Evolutionary conservation across 2,888 invertebrate genomes (phyloP).

Genomic region (Drosophila monieri): DNA sequence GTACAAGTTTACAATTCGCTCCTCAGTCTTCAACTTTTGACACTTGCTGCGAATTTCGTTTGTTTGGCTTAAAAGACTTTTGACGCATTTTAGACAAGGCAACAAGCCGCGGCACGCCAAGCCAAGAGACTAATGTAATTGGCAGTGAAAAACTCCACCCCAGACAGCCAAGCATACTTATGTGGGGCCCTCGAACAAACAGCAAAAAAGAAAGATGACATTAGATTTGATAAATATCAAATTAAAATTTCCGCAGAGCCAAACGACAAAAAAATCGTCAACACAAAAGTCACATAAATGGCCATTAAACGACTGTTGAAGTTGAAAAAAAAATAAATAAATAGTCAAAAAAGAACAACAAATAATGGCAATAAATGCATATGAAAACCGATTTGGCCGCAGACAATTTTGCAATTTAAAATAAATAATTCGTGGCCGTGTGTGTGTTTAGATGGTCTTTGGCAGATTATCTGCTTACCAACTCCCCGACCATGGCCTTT

Average conservation of each 20-base stretch:
- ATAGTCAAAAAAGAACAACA: slow-evolving; percentile 1
- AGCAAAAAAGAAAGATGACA: slow-evolving; percentile 24
- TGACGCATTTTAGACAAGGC: slow-evolving; percentile 62
- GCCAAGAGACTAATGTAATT: slow-evolving; percentile 51
- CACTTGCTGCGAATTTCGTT: neutral
- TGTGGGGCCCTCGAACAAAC: slow-evolving; percentile 10
- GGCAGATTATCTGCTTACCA: slow-evolving; percentile 60
- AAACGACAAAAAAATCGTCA: slow-evolving; percentile 19
- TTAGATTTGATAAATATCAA: slow-evolving; percentile 68
- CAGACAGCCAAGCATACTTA: slow-evolving; percentile 46
- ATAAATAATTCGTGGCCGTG: slow-evolving; percentile 67
- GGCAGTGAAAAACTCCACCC: slow-evolving; percentile 60
- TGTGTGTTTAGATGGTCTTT: slow-evolving; percentile 64
- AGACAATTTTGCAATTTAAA: slow-evolving; percentile 78
- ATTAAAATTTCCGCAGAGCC: slow-evolving; percentile 60
- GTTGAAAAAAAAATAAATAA: slow-evolving; percentile 49
- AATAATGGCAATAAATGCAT: slow-evolving; percentile 37
- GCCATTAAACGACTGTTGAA: slow-evolving; percentile 65
- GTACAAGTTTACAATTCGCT: slow-evolving; percentile 1
- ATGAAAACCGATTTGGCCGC: slow-evolving; percentile 72
- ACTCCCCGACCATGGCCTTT: slow-evolving; percentile 40
- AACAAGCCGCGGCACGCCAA: slow-evolving; percentile 28
- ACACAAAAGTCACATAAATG: slow-evolving; percentile 67
- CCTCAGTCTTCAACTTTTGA: neutral
- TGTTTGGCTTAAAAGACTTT: slow-evolving; percentile 24